Evolutionary conservation across 2,113 vertebrate species (phyloP).

Genomic region (Platanista minor): DNA sequence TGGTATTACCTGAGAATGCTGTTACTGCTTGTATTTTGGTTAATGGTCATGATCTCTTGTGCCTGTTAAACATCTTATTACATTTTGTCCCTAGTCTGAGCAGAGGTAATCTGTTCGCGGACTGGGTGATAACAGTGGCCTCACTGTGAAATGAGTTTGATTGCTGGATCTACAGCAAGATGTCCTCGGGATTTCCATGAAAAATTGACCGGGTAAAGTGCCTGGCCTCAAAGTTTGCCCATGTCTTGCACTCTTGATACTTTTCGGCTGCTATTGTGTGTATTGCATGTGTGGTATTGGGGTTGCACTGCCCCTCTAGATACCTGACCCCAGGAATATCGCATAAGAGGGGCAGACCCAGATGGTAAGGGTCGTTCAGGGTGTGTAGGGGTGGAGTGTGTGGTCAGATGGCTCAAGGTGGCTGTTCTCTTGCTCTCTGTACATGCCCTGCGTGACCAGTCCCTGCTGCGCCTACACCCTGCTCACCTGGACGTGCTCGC

Average conservation of each 20-base stretch:
- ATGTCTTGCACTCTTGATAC: background rate
- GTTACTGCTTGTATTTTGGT: background rate
- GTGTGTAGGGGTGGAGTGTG: background rate
- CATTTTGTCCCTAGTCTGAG: background rate
- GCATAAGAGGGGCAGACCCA: background rate
- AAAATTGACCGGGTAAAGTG: background rate
- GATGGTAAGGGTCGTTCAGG: background rate
- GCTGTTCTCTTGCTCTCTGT: background rate
- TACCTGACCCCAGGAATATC: background rate
- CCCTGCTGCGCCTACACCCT: background rate
- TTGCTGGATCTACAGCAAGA: background rate
- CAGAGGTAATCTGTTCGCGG: background rate
- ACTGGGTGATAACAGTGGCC: background rate
- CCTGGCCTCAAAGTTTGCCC: background rate
- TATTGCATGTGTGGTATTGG: background rate
- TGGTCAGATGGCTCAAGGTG: background rate
- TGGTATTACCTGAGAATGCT: background rate
- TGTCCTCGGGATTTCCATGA: background rate
- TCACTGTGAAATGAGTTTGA: background rate
- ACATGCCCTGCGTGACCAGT: background rate
- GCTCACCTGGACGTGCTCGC: background rate
- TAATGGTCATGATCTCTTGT: background rate
- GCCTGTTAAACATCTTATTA: background rate
- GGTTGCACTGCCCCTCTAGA: background rate
- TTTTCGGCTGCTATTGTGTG: background rate